Evolutionary conservation across 2,888 invertebrate genomes (phyloP), one percentile per base, ranked within the genome.

Genomic region (Geophilus truncorum): DNA sequence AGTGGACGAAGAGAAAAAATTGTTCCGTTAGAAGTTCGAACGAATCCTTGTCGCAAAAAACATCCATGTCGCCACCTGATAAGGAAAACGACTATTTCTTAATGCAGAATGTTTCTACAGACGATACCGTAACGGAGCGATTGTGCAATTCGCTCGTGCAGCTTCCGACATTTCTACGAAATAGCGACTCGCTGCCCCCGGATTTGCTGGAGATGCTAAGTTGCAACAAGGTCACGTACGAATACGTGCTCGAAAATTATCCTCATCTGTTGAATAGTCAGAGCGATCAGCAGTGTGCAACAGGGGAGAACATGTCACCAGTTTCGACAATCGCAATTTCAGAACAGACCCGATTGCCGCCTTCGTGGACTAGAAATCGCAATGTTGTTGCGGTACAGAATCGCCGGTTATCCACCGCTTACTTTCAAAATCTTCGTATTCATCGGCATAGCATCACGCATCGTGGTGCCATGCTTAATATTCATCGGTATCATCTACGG

Each of bases 381-480:
- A 57, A n/a, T n/a, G n/a, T n/a, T n/a, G n/a, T n/a, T n/a, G n/a
- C 79, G 23, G 12, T 82, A 0, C 78, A 81, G 6, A 82, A 82
- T 34, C 76, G 82, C 4, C 76, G 82, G 1, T 34, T 82, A 34
- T 91, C 91, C 0, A 90, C 92, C 1, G 92, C 92, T 0, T 93
- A 92, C 87, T 88, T 93, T 80, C 92, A 92, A 85, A 93, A 94
- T 86, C 86, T 94, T 83, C 87, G 92, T 81, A 89, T 94, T 83
- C 93, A 94, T 85, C 83, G 85, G 75, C 83, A 84, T 32, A 84
- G 84, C 75, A 88, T 95, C 80, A 94, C 94, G 1, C 94, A 94
- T 85, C 89, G 94, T 82, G 94, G 94, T 25, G 94, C 94, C 0
- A 94, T 94, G 93, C 88, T 94, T 81, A 94, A 94, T 86, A 93